Conservation (phyloP, 1,140 invertebrate genomes). For the Tetranychus cinnabarinus region DNA sequence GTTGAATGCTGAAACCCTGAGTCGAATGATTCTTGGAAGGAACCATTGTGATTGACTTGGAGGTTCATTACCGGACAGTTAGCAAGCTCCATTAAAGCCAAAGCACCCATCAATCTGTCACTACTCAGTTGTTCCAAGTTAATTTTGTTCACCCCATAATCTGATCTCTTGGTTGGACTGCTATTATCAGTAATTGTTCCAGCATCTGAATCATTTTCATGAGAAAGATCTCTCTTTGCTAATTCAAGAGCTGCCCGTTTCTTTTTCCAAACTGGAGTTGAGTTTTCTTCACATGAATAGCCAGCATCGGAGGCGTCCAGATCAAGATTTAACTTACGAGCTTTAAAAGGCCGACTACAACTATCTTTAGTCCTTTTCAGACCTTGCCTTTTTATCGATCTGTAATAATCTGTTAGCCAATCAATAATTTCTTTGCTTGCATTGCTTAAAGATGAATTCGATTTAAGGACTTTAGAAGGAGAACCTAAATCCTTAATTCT, state of each 20-base stretch:
- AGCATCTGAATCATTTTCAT: not conserved
- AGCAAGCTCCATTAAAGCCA: conserved; percentile 38
- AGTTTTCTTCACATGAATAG: not conserved
- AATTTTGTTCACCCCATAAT: not conserved
- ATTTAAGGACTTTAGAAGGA: conserved; percentile 16
- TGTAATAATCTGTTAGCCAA: conserved; percentile 10
- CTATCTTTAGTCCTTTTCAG: conserved; percentile 20
- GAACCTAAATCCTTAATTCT: conserved; percentile 12
- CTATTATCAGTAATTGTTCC: conserved; percentile 9
- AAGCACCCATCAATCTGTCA: conserved; percentile 33
- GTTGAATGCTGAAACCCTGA: too few relatives aligned
- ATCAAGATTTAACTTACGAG: conserved; percentile 18
- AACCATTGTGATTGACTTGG: too few relatives aligned
- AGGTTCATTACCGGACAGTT: not conserved
- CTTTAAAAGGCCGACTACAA: conserved; percentile 9
- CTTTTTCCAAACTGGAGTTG: not conserved
- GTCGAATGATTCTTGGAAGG: too few relatives aligned
- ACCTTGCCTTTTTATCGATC: conserved; percentile 30
- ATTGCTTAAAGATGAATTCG: conserved; percentile 34
- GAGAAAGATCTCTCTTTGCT: not conserved
- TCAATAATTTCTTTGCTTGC: conserved; percentile 15
- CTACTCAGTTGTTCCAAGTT: not conserved
- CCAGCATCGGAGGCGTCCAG: not conserved
- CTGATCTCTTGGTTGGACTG: not conserved
- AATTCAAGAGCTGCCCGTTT: not conserved